Evolutionary conservation across 2,888 invertebrate genomes (phyloP), one percentile per base, ranked within the genome.

Genomic region (Drosophila fulvimacula): DNA sequence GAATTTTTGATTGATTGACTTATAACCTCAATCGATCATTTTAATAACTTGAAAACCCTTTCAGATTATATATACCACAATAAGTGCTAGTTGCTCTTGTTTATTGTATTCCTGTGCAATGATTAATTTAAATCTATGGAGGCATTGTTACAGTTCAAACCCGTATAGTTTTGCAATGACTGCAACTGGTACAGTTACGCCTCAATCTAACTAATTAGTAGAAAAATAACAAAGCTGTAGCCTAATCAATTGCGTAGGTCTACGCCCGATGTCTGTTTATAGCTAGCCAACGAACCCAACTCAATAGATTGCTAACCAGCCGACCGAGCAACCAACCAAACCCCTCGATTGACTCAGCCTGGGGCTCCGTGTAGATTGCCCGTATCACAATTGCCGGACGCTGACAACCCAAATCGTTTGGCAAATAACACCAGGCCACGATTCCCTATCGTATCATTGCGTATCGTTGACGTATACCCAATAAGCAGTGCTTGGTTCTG

Each of bases 11-110:
- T 79, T 68, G 76, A 77, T 77, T 39, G 59, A 44, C 49, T 42
- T 9, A 42, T 73, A 77, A 60, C 78, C 62, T 60, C 74, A 77
- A 76, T 76, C 78, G 61, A 76, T 76, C 78, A 73, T 34, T 62
- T 42, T 56, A 59, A 68, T 19, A 68, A 65, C 41, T 52, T 55
- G 19, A 19, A 69, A 57, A 15, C 30, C 38, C 61, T 52, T 62
- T 38, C 27, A 21, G 19, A 48, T 66, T 49, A 55, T 49, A 24
- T 49, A 38, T 6, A 5, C 6, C 5, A 21, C 39, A 17, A 39
- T 46, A n/a, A 15, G 3, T n/a, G 24, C 36, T 41, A 30, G n/a
- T 39, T 38, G 10, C 42, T 39, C 39, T 36, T 46, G 9, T 11
- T 15, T 56, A 41, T 19, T 41, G 30, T 44, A 15, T 27, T 41